Conservation (phyloP, 2,113 vertebrate genomes). For the Sebastes fasciatus region DNA sequence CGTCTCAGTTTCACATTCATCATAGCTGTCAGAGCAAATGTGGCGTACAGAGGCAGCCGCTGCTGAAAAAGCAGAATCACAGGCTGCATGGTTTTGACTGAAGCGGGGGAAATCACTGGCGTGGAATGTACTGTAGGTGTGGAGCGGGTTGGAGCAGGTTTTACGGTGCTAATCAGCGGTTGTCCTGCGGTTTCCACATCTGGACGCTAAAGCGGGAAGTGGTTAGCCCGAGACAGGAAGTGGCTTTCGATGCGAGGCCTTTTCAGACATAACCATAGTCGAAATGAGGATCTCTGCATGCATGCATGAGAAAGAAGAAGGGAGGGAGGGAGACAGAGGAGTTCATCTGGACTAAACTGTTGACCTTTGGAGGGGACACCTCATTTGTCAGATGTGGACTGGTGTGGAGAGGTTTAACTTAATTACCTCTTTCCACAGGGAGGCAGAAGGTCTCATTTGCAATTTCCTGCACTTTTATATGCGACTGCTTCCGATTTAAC, state of each 20-base stretch:
- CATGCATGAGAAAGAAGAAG: conserved; percentile 11
- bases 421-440: conserved; percentile 62
- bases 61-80: conserved; percentile 64
- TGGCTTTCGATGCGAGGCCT: conserved; percentile 7
- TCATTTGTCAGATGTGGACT: conserved; percentile 64
- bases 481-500: conserved; percentile 6
- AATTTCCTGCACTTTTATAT: conserved; percentile 53
- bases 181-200: conserved; percentile 60
- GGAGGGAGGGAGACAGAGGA: conserved; percentile 5
- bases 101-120: conserved; percentile 39
- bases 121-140: conserved; percentile 60
- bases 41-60: conserved; percentile 50
- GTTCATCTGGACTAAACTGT: conserved; percentile 52
- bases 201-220: conserved; percentile 51
- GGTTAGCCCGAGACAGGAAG: conserved; percentile 52
- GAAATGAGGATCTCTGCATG: conserved; percentile 14
- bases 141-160: conserved; percentile 53
- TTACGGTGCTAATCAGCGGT: conserved; percentile 55
- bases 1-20: conserved; percentile 66
- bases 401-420: conserved; percentile 59
- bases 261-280: conserved; percentile 4
- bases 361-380: conserved; percentile 58
- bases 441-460: conserved; percentile 62
- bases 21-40: conserved; percentile 71
- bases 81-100: conserved; percentile 44